These are phyloP conservation scores for Amiota mariae DNA, from an alignment of 2,888 invertebrate species.

Conservation along the genomic window DNA sequence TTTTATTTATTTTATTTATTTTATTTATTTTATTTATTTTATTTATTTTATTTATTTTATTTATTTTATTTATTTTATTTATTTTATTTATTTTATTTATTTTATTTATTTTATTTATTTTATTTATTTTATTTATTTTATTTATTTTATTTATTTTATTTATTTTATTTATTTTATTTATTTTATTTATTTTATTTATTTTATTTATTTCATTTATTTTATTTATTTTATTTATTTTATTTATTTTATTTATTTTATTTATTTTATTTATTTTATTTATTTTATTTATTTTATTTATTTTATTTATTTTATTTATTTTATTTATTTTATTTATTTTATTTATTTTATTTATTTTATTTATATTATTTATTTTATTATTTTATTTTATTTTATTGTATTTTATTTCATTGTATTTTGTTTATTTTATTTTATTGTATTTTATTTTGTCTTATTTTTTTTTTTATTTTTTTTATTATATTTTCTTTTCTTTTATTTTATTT, in stretches of 20 bases:
- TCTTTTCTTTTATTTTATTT: slow-evolving; percentile 34
- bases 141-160: background rate
- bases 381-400: slow-evolving; percentile 31
- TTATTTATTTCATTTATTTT: too few relatives aligned
- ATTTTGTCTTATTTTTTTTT: too few relatives aligned
- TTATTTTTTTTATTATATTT: too few relatives aligned
- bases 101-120: too few relatives aligned
- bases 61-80: background rate
- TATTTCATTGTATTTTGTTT: too few relatives aligned
- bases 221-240: too few relatives aligned
- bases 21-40: background rate
- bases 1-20: too few relatives aligned
- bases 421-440: slow-evolving; percentile 36
- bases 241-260: slow-evolving; percentile 31
- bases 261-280: slow-evolving; percentile 39
- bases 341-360: slow-evolving; percentile 40
- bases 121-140: background rate
- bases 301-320: slow-evolving; percentile 30
- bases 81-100: background rate
- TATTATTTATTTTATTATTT: slow-evolving; percentile 36
- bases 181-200: background rate
- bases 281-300: slow-evolving; percentile 40
- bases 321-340: slow-evolving; percentile 39
- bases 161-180: background rate
- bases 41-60: background rate